Conservation (phyloP, 1,140 invertebrate genomes). For the Bilobella aurantiaca region DNA sequence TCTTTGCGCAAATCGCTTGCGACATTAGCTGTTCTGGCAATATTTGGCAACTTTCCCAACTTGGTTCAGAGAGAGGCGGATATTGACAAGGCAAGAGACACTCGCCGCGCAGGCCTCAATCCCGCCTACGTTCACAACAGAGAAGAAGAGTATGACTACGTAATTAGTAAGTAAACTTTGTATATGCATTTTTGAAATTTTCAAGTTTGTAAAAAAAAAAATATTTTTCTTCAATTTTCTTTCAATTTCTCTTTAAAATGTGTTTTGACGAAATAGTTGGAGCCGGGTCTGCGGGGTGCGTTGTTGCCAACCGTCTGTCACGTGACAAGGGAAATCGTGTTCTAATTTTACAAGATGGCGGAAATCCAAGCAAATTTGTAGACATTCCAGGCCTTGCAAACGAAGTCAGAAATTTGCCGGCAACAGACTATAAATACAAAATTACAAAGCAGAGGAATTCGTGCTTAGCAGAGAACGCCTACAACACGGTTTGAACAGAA, state of each 20-base stretch:
- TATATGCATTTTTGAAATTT: neutral
- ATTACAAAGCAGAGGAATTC: neutral
- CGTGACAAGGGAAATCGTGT: neutral
- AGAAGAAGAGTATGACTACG: neutral
- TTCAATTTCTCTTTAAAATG: neutral
- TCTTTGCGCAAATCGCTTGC: too few species aligned
- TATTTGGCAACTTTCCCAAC: neutral
- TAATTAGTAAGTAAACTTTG: neutral
- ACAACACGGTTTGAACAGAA: too few species aligned
- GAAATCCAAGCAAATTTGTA: neutral
- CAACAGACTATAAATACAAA: neutral
- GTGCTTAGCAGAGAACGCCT: neutral
- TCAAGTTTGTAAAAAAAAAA: neutral
- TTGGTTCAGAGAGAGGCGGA: neutral
- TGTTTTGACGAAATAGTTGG: neutral
- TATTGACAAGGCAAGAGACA: neutral
- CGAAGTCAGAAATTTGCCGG: neutral
- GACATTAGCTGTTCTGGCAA: too few species aligned
- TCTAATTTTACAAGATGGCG: neutral
- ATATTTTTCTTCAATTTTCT: neutral
- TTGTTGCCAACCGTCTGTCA: conserved; percentile 1
- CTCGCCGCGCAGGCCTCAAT: neutral
- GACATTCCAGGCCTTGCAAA: neutral
- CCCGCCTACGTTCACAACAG: neutral
- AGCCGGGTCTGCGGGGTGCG: neutral